Conservation (phyloP, 2,797 vertebrate genomes). For the Meriones psammophilus region DNA sequence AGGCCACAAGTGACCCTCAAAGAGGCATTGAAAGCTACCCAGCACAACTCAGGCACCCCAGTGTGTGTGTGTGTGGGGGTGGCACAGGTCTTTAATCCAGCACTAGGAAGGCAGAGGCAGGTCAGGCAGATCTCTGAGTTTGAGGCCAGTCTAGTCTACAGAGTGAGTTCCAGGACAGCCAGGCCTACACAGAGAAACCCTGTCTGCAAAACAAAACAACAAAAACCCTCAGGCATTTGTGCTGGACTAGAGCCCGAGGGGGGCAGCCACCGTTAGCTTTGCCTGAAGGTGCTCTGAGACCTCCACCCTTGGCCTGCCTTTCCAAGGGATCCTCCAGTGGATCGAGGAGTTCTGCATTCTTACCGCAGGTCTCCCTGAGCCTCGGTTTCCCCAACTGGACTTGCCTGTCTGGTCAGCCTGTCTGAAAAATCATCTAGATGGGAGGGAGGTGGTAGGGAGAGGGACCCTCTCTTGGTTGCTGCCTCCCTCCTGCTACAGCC, state of each 20-base stretch:
- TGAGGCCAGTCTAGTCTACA: background rate
- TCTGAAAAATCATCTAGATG: background rate
- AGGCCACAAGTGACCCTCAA: background rate
- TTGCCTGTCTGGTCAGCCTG: background rate
- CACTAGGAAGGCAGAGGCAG: background rate
- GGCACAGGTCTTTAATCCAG: background rate
- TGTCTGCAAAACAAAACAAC: background rate
- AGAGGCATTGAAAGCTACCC: background rate
- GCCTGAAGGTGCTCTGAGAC: background rate
- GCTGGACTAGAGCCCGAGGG: background rate
- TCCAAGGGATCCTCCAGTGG: background rate
- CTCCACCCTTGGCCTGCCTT: background rate
- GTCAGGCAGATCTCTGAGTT: background rate
- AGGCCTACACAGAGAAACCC: background rate
- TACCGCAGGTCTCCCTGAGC: background rate
- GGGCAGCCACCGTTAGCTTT: background rate
- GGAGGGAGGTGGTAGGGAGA: no score
- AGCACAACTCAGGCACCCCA: background rate
- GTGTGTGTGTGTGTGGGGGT: background rate
- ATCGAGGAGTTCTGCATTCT: background rate
- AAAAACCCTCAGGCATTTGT: background rate
- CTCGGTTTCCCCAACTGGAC: background rate
- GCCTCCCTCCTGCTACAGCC: background rate
- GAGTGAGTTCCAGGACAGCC: background rate
- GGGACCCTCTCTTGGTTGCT: background rate